These are phyloP conservation scores for Ichneumon xanthorius DNA, from an alignment of 2,888 invertebrate species.

Conservation along the genomic window DNA sequence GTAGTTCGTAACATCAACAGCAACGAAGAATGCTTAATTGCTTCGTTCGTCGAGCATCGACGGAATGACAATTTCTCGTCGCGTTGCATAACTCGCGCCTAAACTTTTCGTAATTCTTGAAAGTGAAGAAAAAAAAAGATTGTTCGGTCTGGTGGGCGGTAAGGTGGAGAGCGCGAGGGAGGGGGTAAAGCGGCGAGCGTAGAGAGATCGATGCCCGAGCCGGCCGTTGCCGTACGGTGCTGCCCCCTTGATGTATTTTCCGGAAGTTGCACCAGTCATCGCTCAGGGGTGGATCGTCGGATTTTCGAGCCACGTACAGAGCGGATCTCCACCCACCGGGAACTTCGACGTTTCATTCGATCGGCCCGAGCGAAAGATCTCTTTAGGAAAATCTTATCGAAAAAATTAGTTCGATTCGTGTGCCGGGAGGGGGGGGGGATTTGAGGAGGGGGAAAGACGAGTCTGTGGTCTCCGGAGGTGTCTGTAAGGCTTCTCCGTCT, in stretches of 20 bases:
- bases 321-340: background rate
- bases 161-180: slow-evolving; percentile 48
- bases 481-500: slow-evolving; percentile 1
- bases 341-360: slow-evolving; percentile 4
- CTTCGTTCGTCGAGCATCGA: background rate
- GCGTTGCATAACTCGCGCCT: slow-evolving; percentile 65
- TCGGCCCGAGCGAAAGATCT: background rate
- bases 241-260: slow-evolving; percentile 75
- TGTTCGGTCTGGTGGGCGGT: slow-evolving; percentile 10
- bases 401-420: background rate
- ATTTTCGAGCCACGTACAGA: background rate
- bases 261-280: slow-evolving; percentile 68
- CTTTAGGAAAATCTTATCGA: slow-evolving; percentile 13
- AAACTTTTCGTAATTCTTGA: slow-evolving; percentile 75
- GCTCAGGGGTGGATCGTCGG: slow-evolving; percentile 48
- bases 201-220: slow-evolving; percentile 71
- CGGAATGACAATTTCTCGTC: background rate
- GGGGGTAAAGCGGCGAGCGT: slow-evolving; percentile 70
- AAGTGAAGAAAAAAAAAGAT: slow-evolving; percentile 31
- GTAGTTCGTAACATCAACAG: background rate
- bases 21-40: background rate
- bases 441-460: background rate
- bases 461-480: background rate
- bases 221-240: slow-evolving; percentile 76
- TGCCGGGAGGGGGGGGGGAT: no score